Base-by-base conservation (phyloP, 2,113 vertebrate genomes). In the Nycticebus coucang region DNA sequence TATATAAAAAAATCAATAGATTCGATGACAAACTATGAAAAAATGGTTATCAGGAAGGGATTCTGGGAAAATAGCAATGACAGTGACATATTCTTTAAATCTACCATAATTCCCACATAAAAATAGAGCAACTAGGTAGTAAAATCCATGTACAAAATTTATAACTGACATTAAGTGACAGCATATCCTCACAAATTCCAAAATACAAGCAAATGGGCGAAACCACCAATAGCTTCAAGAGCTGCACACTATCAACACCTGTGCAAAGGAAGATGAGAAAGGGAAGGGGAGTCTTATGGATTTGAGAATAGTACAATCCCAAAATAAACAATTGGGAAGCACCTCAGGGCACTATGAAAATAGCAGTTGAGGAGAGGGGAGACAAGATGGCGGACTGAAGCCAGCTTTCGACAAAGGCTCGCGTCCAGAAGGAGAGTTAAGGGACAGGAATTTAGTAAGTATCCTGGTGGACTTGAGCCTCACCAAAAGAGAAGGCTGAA, bases 1-100 rank as follows among this genome's bases (percentile, higher is more conserved):
- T 64, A 7, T 91, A 82, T 74, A 55, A 37, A 21, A 83, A 96
- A 57, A 89, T 87, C 57, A 92, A 35, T 77, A 10, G 82, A 57
- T 72, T 86, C 50, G 68, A 90, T 92, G 91, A 82, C 10, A 68
- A 68, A 64, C 17, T 15, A 94, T n/a, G n/a, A 69, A 89, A 88
- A 85, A 74, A 57, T 77, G 33, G 17, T 82, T 89, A 89, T 68
- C 10, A 83, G 35, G 22, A 7, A 87, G 26, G 26, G 21, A 71
- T 75, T 90, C 91, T 68, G 28, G 59, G 59, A 90, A 9, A 17
- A 77, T 2, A 89, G 62, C 7, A 62, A 50, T 35, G 24, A 91
- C 17, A 87, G 14, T 7, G 17, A 26, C 21, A n/a, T 81, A 30
- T 55, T 71, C 90, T 92, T 94, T 60, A 77, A 81, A 71, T 24